Conservation (phyloP, 2,888 invertebrate species). For the Drosophila demipolita region DNA sequence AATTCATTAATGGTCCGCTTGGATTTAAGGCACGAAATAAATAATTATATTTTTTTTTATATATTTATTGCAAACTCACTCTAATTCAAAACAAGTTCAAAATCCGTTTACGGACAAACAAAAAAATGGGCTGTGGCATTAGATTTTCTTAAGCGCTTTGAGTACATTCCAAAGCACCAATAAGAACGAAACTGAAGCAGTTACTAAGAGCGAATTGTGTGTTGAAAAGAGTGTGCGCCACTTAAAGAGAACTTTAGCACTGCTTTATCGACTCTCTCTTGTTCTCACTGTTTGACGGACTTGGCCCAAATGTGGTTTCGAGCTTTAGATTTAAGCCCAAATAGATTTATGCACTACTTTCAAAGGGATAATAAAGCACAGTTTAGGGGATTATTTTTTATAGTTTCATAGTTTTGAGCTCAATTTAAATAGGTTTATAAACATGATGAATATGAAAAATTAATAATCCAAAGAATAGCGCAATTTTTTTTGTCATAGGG, state of each 20-base stretch:
- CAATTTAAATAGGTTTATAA: neutral
- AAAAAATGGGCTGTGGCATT: constrained; percentile 56
- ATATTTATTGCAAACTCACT: neutral
- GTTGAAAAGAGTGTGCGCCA: constrained; percentile 25
- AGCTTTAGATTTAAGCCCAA: constrained; percentile 10
- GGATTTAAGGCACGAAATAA: neutral
- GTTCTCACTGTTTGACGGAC: neutral
- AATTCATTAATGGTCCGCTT: constrained; percentile 17
- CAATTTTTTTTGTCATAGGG: constrained; percentile 8
- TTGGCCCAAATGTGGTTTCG: constrained; percentile 15
- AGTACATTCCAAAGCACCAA: constrained; percentile 49
- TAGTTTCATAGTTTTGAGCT: neutral
- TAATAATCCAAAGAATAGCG: neutral
- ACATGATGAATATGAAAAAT: neutral
- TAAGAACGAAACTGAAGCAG: constrained; percentile 36
- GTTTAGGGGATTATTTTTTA: constrained; percentile 28
- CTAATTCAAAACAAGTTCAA: neutral
- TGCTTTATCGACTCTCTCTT: constrained; percentile 50
- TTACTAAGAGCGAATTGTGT: constrained; percentile 28
- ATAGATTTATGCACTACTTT: constrained; percentile 1
- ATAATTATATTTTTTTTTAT: neutral
- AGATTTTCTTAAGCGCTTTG: constrained; percentile 20
- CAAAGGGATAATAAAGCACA: constrained; percentile 31
- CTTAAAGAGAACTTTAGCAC: constrained; percentile 49
- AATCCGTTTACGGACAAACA: constrained; percentile 3